These are phyloP conservation scores for Mythimna lalbum DNA, from an alignment of 2,888 invertebrate genomes.

Conservation along the genomic window DNA sequence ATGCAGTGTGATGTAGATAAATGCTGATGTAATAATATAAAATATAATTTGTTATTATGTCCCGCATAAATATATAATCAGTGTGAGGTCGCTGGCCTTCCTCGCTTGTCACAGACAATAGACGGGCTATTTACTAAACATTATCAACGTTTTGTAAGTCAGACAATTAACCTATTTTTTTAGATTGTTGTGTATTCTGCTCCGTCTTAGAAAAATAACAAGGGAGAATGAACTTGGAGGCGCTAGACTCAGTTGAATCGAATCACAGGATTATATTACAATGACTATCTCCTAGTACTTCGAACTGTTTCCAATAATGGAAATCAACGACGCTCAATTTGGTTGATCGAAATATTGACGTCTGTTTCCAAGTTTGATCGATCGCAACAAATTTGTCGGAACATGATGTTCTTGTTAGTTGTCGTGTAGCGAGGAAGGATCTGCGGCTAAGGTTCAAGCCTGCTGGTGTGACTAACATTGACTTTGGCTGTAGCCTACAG, in stretches of 20 bases:
- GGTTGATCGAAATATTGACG: not conserved
- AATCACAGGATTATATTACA: not conserved
- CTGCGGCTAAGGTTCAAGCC: constrained; percentile 28
- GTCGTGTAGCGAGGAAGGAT: constrained; percentile 48
- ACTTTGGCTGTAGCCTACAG: constrained; percentile 94
- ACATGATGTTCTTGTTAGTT: not conserved
- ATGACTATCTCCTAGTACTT: not conserved
- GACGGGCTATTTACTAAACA: not conserved
- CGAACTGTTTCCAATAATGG: not conserved
- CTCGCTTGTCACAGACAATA: constrained; percentile 32
- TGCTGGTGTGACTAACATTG: constrained; percentile 48
- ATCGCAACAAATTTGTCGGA: constrained; percentile 6
- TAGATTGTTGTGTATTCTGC: not conserved
- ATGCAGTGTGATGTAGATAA: constrained; percentile 45
- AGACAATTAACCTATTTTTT: not conserved
- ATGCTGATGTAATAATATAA: constrained; percentile 30
- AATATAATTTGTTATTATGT: constrained; percentile 10
- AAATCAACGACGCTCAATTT: not conserved
- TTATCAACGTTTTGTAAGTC: not conserved
- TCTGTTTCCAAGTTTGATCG: not conserved
- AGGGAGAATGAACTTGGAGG: constrained; percentile 23
- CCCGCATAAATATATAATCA: constrained; percentile 1
- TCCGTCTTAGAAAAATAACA: constrained; percentile 18
- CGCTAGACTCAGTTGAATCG: constrained; percentile 1
- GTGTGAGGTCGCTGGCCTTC: constrained; percentile 30